Evolutionary conservation across 1,140 invertebrate species (phyloP), one percentile per base, ranked within the genome.

Genomic region (Bombus sibiricus): DNA sequence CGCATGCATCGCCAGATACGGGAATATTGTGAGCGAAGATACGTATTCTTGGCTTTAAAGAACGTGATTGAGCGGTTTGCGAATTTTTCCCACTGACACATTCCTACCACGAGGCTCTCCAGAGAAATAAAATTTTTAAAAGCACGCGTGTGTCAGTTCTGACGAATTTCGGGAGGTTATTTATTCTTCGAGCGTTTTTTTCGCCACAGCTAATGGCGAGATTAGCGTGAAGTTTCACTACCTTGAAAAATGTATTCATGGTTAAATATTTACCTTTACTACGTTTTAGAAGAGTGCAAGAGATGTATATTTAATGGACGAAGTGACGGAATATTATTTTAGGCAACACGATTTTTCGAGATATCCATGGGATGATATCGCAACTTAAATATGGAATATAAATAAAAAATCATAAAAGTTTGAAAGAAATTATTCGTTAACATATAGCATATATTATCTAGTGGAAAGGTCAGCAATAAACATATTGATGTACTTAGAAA

Each of bases 61-160:
- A 32, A 72, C 25, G 25, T 12, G 12, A 18, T 13, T 37, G 37
- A 34, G 4, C 25, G 62, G 32, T 37, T 22, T 37, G 41, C 13
- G 57, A 83, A 64, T 86, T 86, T 86, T 83, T 83, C 25, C 64
- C 72, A 47, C 59, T 32, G 78, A 32, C 47, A 18, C 22, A 25
- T 68, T 28, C 12, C 8, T 32, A 6, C 9, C 4, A 18, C 62
- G 18, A 79, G 47, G 43, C 76, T 59, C 64, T 86, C 41, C 39
- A 53, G 13, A 69, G 64, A 62, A 47, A 86, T 83, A 59, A 81
- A 66, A 85, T 59, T 83, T 76, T 76, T 25, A 76, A 37, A 59
- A 73, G 37, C 34, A 0, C 43, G 43, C 3, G 9, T 34, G 15
- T 43, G 78, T 18, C 18, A 12, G 6, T 25, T 57, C 59, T 25